Conservation (phyloP, 2,888 invertebrate species). For the Hemistola chrysoprasaria region DNA sequence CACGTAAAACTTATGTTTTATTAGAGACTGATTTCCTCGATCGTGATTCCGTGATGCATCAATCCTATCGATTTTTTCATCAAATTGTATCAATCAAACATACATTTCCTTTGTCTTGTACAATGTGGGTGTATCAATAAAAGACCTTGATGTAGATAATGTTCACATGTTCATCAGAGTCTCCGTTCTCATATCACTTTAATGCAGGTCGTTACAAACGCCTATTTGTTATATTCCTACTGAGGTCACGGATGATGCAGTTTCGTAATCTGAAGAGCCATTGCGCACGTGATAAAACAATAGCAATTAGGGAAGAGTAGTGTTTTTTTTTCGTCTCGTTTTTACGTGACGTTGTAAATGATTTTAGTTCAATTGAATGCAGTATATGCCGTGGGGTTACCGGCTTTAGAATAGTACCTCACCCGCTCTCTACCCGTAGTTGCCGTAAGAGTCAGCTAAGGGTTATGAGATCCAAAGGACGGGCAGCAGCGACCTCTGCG, state of each 20-base stretch:
- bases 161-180: slow-evolving; percentile 29
- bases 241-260: slow-evolving; percentile 60
- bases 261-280: slow-evolving; percentile 25
- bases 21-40: slow-evolving; percentile 28
- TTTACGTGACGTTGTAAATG: no score
- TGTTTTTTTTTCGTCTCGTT: no score
- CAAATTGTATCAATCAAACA: slow-evolving; percentile 27
- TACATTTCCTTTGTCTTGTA: slow-evolving; percentile 43
- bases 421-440: no score
- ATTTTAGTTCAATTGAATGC: no score
- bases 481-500: no score
- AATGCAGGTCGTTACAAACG: slow-evolving; percentile 45
- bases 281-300: slow-evolving; percentile 28
- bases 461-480: no score
- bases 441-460: no score
- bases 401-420: no score
- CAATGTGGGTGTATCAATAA: no score
- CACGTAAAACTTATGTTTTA: neutral
- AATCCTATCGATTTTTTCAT: slow-evolving; percentile 26
- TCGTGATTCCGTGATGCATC: slow-evolving; percentile 31
- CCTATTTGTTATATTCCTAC: slow-evolving; percentile 58
- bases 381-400: no score
- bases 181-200: slow-evolving; percentile 52
- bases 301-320: slow-evolving; percentile 19
- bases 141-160: slow-evolving; percentile 63